phyloP scores from a whole-genome alignment of 1,140 invertebrate genomes.

The Centruroides sculpturatus region DNA sequence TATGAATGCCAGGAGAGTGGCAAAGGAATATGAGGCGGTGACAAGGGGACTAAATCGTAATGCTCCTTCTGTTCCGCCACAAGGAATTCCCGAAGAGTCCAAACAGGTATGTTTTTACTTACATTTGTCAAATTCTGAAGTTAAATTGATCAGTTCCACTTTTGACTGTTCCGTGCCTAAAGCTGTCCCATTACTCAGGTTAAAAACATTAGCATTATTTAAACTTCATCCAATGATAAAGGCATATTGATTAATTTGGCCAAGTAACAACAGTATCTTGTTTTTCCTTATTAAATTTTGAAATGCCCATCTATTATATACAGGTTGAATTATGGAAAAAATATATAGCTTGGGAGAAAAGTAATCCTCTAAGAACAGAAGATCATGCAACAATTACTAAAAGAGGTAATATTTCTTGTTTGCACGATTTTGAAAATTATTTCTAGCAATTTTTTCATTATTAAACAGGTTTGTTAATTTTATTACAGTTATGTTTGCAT shows the following conservation, averaged over 20 bases:
- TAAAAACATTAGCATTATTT: no score
- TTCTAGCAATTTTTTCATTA: neutral
- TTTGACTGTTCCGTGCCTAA: neutral
- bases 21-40: conserved; percentile 88
- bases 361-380: conserved; percentile 88
- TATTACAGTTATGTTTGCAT: conserved; percentile 83
- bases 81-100: conserved; percentile 70
- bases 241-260: no score
- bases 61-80: conserved; percentile 83
- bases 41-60: conserved; percentile 89
- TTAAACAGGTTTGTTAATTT: neutral
- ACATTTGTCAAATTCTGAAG: neutral
- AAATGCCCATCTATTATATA: neutral
- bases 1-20: conserved; percentile 92
- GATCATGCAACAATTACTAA: conserved; percentile 83
- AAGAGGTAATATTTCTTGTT: conserved; percentile 33
- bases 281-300: no score
- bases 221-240: no score
- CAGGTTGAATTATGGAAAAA: conserved; percentile 99
- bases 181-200: neutral
- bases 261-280: no score
- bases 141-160: neutral
- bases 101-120: conserved; percentile 54
- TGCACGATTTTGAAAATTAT: neutral
- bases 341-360: conserved; percentile 94